Evolutionary conservation across 2,888 invertebrate genomes (phyloP).

Genomic region (Imbricaverruca yamaguchii): DNA sequence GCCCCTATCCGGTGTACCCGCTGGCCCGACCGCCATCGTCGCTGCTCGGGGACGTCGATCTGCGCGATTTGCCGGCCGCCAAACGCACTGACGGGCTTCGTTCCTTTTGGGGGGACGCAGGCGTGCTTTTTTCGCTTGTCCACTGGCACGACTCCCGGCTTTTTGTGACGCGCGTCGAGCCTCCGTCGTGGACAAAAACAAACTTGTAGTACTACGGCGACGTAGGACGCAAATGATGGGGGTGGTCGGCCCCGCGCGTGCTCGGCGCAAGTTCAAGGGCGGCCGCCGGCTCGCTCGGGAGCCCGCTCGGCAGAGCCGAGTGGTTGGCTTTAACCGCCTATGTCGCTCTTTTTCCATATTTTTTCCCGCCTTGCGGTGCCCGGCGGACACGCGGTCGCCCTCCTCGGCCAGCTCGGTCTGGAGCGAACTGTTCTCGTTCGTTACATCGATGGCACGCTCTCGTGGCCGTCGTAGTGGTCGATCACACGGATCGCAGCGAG

Average conservation of each 20-base stretch:
- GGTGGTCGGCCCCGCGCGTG: background rate
- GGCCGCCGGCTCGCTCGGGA: background rate
- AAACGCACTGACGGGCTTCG: no score
- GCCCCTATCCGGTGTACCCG: background rate
- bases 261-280: constrained; percentile 5
- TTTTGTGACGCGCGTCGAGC: background rate
- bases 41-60: no score
- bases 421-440: background rate
- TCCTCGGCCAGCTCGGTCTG: no score
- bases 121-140: background rate
- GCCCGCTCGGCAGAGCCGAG: background rate
- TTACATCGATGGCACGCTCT: background rate
- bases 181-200: background rate
- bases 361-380: no score
- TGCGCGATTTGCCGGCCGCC: no score
- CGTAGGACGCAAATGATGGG: background rate
- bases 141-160: background rate
- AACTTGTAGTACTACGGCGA: constrained; percentile 5
- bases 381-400: no score
- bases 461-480: background rate
- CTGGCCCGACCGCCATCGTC: no score
- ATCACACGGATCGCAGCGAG: background rate
- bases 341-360: no score
- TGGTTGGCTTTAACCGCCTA: background rate
- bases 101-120: background rate